A percentile compares a stretch with the other conserved stretches of the same genome.
Evolutionary conservation across 2,888 invertebrate genomes (phyloP).

Genomic region (Pseudococcus viburni): DNA sequence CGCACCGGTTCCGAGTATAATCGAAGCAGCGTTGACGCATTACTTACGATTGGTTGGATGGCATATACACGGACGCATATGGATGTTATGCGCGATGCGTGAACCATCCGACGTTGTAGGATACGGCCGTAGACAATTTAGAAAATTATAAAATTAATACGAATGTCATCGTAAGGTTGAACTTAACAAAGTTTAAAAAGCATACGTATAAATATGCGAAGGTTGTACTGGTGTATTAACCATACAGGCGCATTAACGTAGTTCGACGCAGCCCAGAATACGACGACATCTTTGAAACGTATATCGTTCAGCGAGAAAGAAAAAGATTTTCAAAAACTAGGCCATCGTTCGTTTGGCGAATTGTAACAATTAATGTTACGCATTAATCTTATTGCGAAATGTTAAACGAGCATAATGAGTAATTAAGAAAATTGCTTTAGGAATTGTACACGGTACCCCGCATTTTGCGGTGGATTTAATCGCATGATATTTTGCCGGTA

Average conservation of each 20-base stretch:
- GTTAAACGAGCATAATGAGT: constrained; percentile 50
- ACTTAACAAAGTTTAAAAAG: constrained; percentile 23
- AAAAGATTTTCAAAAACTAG: constrained; percentile 50
- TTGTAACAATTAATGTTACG: constrained; percentile 38
- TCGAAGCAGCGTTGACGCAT: neutral
- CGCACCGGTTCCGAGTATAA: neutral
- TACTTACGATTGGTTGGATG: no score
- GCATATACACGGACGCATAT: neutral
- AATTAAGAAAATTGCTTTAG: constrained; percentile 42
- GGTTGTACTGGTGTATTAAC: neutral
- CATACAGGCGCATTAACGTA: neutral
- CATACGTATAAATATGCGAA: neutral
- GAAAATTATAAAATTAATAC: constrained; percentile 36
- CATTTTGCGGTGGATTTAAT: neutral
- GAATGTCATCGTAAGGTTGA: constrained; percentile 47
- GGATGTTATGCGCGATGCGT: neutral
- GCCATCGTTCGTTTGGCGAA: constrained; percentile 39
- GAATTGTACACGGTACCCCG: neutral
- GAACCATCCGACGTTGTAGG: neutral
- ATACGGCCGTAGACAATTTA: neutral
- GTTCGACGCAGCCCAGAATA: neutral
- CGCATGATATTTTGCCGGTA: no score
- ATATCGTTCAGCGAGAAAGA: neutral
- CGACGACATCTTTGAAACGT: neutral
- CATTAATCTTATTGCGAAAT: constrained; percentile 47